These are phyloP conservation scores for Prostheceraeus crozeri DNA, from an alignment of 2,888 invertebrate genomes.

Conservation along the genomic window DNA sequence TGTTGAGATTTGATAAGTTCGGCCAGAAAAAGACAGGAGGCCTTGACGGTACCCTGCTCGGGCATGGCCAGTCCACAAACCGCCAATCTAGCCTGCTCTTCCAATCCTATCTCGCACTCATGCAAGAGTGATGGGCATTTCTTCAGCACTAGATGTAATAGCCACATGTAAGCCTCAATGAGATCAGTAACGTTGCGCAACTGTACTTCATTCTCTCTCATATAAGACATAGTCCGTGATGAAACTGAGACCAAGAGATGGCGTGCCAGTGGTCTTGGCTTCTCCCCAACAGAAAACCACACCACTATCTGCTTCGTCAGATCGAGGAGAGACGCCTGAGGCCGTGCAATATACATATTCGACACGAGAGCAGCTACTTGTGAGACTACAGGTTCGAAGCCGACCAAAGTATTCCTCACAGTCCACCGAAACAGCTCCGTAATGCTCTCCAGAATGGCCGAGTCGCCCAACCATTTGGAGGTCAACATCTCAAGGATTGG, in stretches of 20 bases:
- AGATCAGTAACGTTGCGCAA: too few species aligned
- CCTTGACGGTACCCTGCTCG: background rate
- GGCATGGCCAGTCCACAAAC: background rate
- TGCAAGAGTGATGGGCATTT: too few species aligned
- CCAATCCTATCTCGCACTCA: too few species aligned
- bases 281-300: too few species aligned
- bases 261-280: too few species aligned
- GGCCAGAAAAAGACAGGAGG: background rate
- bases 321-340: background rate
- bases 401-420: background rate
- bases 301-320: background rate
- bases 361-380: background rate
- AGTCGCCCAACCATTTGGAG: background rate
- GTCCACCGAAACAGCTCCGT: constrained; percentile 1
- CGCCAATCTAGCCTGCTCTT: too few species aligned
- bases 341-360: background rate
- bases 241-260: too few species aligned
- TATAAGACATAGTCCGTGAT: too few species aligned
- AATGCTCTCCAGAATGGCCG: background rate
- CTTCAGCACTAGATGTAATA: too few species aligned
- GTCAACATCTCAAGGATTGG: background rate
- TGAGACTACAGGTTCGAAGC: background rate
- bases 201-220: too few species aligned
- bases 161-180: too few species aligned
- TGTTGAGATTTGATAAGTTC: too few species aligned